These are phyloP conservation scores for Erithacus rubecula DNA, from an alignment of 2,797 vertebrate species.

Conservation along the genomic window DNA sequence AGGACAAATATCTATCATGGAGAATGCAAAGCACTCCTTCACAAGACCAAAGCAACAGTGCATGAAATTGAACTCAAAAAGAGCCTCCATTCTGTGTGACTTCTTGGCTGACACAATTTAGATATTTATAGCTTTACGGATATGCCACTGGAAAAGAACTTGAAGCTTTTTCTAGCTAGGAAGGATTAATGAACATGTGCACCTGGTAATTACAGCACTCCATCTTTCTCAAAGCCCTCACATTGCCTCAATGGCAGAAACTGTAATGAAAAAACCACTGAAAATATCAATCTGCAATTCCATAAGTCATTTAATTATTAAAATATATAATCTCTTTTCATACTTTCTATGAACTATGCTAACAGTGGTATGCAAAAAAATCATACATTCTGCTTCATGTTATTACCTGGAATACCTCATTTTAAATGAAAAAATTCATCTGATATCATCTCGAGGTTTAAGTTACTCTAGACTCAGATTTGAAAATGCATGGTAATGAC, in stretches of 20 bases:
- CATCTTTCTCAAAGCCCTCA: conserved; percentile 80
- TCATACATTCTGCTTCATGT: not conserved
- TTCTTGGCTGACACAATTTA: conserved; percentile 83
- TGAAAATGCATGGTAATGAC: not conserved
- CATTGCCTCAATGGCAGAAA: conserved; percentile 72
- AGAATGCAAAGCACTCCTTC: conserved; percentile 70
- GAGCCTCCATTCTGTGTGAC: conserved; percentile 78
- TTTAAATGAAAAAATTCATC: conserved; percentile 58
- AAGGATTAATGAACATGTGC: conserved; percentile 84
- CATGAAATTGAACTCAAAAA: conserved; percentile 84
- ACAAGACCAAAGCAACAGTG: conserved; percentile 78
- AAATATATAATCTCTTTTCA: conserved; percentile 66
- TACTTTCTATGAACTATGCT: conserved; percentile 42
- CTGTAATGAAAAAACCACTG: conserved; percentile 76
- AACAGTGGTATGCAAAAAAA: not conserved
- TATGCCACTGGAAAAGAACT: conserved; percentile 81
- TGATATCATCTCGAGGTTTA: not conserved
- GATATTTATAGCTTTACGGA: conserved; percentile 85
- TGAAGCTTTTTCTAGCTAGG: conserved; percentile 77
- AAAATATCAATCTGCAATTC: conserved; percentile 77
- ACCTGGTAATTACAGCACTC: conserved; percentile 84
- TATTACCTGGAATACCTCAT: conserved; percentile 8
- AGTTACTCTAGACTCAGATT: not conserved
- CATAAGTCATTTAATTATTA: conserved; percentile 70
- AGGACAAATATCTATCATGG: conserved; percentile 58